phyloP scores from a whole-genome alignment of 2,888 invertebrate species.

The Galerucella pusilla region DNA sequence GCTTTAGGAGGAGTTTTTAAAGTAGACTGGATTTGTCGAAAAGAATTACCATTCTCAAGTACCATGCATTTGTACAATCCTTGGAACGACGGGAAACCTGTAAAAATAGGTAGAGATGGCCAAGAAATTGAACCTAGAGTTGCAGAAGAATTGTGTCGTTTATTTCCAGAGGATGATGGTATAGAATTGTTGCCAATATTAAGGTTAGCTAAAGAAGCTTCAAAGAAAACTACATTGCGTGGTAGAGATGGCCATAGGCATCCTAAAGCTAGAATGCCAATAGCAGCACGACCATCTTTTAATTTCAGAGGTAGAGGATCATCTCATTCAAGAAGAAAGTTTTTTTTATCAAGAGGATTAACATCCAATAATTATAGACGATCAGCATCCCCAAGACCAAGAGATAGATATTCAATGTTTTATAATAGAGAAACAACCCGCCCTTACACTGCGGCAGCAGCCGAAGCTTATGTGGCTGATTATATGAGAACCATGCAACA shows the following conservation, averaged over 20 bases:
- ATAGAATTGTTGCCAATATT: conserved; percentile 90
- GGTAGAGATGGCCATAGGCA: conserved; percentile 65
- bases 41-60: conserved; percentile 91
- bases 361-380: conserved; percentile 68
- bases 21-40: conserved; percentile 93
- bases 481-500: conserved; percentile 91
- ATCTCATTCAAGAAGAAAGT: conserved; percentile 71
- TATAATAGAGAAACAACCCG: conserved; percentile 68
- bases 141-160: conserved; percentile 91
- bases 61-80: conserved; percentile 95
- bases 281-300: conserved; percentile 66
- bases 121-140: conserved; percentile 97
- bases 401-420: conserved; percentile 71
- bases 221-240: conserved; percentile 67
- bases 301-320: conserved; percentile 68
- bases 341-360: conserved; percentile 74
- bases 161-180: conserved; percentile 93
- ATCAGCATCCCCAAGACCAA: conserved; percentile 70
- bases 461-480: conserved; percentile 89
- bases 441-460: conserved; percentile 70
- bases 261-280: conserved; percentile 64
- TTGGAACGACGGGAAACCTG: conserved; percentile 98
- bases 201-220: conserved; percentile 85
- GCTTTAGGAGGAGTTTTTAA: conserved; percentile 96
- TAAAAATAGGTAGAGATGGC: conserved; percentile 99